Conservation (phyloP, 2,113 vertebrate genomes). For the Damaliscus lunatus region DNA sequence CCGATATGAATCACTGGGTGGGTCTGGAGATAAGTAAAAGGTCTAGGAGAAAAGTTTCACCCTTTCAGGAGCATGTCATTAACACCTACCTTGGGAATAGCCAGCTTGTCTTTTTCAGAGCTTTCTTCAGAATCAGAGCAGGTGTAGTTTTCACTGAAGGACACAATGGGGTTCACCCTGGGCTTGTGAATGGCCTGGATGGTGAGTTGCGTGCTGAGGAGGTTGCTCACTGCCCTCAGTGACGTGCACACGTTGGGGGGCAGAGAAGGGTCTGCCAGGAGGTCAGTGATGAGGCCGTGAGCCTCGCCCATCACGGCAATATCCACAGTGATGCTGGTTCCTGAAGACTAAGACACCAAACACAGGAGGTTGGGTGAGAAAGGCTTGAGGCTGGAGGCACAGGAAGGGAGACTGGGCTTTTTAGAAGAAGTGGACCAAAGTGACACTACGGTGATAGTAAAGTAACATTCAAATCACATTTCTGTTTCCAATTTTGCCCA, state of each 20-base stretch:
- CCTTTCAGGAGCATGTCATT: rapidly evolving
- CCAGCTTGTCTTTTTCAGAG: slow-evolving; percentile 91
- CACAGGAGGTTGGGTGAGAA: not conserved
- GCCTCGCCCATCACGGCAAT: slow-evolving; percentile 99
- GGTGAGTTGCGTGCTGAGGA: slow-evolving; percentile 95
- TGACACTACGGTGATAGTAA: not conserved
- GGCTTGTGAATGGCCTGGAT: slow-evolving; percentile 94
- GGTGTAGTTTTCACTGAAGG: slow-evolving; percentile 89
- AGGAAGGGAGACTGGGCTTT: not conserved
- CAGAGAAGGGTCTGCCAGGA: slow-evolving; percentile 93
- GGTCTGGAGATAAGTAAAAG: not conserved
- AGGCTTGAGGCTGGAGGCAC: not conserved
- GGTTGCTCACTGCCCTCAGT: slow-evolving; percentile 93
- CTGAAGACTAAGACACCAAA: slow-evolving; percentile 86
- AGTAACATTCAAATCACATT: not conserved
- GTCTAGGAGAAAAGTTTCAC: not conserved
- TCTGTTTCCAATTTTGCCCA: not conserved
- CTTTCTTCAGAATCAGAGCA: slow-evolving; percentile 95
- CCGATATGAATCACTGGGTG: not conserved
- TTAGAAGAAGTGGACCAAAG: not conserved
- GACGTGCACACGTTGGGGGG: slow-evolving; percentile 95
- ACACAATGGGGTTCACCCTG: slow-evolving; percentile 84
- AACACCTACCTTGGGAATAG: slow-evolving; percentile 90
- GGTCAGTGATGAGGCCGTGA: slow-evolving; percentile 95
- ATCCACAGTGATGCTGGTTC: slow-evolving; percentile 96